Evolutionary conservation across 2,888 invertebrate genomes (phyloP).

Genomic region (Nemurella pictetii): DNA sequence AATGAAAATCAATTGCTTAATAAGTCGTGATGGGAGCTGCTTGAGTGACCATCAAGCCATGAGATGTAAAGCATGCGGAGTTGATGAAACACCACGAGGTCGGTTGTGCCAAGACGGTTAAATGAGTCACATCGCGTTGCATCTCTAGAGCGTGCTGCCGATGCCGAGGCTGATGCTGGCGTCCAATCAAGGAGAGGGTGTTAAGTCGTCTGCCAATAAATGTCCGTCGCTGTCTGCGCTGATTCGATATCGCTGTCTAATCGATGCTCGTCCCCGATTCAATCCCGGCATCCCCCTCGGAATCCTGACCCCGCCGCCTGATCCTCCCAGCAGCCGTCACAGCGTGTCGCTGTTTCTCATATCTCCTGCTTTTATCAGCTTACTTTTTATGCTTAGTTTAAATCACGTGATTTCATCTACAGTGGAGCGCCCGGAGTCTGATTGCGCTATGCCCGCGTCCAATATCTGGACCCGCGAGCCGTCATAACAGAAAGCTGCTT

Average conservation of each 20-base stretch:
- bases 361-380: neutral
- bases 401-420: neutral
- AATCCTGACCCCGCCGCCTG: neutral
- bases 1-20: no score
- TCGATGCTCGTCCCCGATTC: neutral
- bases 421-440: neutral
- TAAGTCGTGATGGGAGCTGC: no score
- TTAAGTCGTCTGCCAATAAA: neutral
- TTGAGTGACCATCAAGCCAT: no score
- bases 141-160: no score
- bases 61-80: no score
- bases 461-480: neutral
- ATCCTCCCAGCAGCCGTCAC: neutral
- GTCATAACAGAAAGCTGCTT: neutral
- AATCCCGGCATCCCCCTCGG: neutral
- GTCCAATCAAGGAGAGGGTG: neutral
- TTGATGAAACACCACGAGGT: no score
- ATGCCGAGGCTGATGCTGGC: neutral
- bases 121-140: no score
- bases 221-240: neutral
- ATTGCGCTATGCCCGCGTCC: neutral
- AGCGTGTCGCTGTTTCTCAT: neutral
- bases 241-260: neutral
- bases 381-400: neutral
- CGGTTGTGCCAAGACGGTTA: no score